Evolutionary conservation across 2,797 vertebrate species (phyloP), one percentile per base, ranked within the genome.

Genomic region (Denticeps clupeoides): DNA sequence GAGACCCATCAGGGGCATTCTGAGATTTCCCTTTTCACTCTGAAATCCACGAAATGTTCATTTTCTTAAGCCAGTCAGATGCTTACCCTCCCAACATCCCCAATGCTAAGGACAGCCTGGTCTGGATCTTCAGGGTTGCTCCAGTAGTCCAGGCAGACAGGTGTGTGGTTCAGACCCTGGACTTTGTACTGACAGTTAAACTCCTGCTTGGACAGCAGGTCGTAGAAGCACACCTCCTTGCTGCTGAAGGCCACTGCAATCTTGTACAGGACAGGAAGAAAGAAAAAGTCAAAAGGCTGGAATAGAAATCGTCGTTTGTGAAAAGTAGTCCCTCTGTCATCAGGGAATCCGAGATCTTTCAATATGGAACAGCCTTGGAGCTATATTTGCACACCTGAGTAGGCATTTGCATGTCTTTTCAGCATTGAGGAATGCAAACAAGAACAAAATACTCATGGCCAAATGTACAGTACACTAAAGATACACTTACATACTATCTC

Each of bases 161-260:
- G 82, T 3, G 70, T 71, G 65, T 77, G 80, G 53, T 43, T 71
- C 46, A 87, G 65, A 41, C 83, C 85, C 73, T 81, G 52, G 3
- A 87, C 66, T 64, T 87, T 84, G 56, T 82, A 87, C 25, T 71
- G 74, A 70, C 82, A 85, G 53, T 57, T 69, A 57, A 87, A 79
- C 59, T 82, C 75, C 66, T 77, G 73, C 60, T 85, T 77, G 2
- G 74, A 78, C 43, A 75, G 58, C 1, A 79, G 69, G 61, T 88
- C 82, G 69, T 87, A 89, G 62, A 91, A 89, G 61, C 77, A 84
- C 65, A 93, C 68, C 63, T 89, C 80, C 53, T 88, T 87, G 63
- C 75, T 84, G 43, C 81, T 86, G 69, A 87, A 88, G 37, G 70
- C 77, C 63, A 85, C 83, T 0, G 83, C 85, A 13, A 89, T 71